Percentiles rank a stretch among this genome's conserved stretches.
Conservation (phyloP, 1,140 invertebrate species). For the Trachymyrmex septentrionalis region DNA sequence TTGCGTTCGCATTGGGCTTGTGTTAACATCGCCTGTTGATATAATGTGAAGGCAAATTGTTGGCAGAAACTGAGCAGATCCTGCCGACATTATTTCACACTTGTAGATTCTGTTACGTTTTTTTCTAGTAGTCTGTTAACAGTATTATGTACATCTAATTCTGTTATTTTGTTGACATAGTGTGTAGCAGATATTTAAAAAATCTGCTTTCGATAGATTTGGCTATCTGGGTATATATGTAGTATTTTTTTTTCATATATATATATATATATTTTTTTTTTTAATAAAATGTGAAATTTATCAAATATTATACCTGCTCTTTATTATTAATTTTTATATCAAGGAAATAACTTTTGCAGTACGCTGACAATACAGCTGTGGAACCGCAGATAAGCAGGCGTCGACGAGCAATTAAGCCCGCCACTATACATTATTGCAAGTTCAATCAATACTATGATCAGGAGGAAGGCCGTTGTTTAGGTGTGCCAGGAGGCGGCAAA, state of each 20-base stretch:
- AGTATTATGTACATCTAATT: too few relatives aligned
- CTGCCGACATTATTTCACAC: too few relatives aligned
- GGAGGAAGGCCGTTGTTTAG: constrained; percentile 42
- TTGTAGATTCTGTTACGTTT: too few relatives aligned
- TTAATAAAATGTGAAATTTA: constrained; percentile 8
- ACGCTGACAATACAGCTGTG: not conserved
- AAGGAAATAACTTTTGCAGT: constrained; percentile 36
- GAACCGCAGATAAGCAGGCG: not conserved
- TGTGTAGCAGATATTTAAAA: too few relatives aligned
- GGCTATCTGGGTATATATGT: too few relatives aligned
- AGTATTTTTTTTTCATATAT: not conserved
- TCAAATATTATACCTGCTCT: not conserved
- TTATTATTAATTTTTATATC: not conserved
- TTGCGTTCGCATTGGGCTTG: too few relatives aligned
- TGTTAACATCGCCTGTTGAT: too few relatives aligned
- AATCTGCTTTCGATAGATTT: too few relatives aligned
- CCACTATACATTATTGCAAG: not conserved
- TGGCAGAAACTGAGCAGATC: too few relatives aligned
- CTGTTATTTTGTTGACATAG: too few relatives aligned
- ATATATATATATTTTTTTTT: not conserved
- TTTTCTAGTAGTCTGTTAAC: too few relatives aligned
- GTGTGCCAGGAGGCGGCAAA: constrained; percentile 61
- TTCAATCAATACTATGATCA: constrained; percentile 59
- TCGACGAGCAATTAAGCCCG: not conserved
- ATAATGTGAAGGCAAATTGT: too few relatives aligned